Evolutionary conservation across 2,113 vertebrate genomes (phyloP).

Genomic region (Buteo buteo): DNA sequence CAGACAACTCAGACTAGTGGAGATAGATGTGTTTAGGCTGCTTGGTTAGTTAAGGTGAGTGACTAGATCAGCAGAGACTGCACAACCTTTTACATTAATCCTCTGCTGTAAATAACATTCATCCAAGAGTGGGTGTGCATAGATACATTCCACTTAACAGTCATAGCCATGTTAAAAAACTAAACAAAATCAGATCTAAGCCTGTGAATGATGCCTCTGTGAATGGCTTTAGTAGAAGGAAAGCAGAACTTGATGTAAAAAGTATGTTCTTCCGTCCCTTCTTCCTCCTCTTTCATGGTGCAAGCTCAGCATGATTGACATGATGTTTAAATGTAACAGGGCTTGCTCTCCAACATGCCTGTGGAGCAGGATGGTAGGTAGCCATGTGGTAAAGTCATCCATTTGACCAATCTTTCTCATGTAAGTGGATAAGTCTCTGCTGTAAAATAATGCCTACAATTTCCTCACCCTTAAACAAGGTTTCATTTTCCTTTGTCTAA

Average conservation of each 20-base stretch:
- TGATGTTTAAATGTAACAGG: not conserved
- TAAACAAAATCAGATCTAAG: not conserved
- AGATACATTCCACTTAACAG: not conserved
- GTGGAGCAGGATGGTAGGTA: not conserved
- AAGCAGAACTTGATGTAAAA: not conserved
- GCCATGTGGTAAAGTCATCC: not conserved
- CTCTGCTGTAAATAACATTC: not conserved
- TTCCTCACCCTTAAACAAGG: not conserved
- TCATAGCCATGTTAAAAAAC: accelerated
- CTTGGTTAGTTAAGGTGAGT: not conserved
- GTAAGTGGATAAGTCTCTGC: not conserved
- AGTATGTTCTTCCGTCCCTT: not conserved
- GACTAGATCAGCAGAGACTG: not conserved
- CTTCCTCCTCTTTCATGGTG: not conserved
- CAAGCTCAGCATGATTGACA: not conserved
- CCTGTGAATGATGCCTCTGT: not conserved
- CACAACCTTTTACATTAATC: not conserved
- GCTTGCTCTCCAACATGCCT: not conserved
- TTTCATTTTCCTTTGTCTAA: not conserved
- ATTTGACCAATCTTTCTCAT: not conserved
- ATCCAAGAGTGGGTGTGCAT: not conserved
- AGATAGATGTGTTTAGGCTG: not conserved
- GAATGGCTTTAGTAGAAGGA: slow-evolving; percentile 12
- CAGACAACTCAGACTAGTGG: not conserved
- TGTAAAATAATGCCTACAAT: not conserved